These are phyloP conservation scores for Calameuta pallipes DNA, from an alignment of 2,888 invertebrate genomes.

Conservation along the genomic window DNA sequence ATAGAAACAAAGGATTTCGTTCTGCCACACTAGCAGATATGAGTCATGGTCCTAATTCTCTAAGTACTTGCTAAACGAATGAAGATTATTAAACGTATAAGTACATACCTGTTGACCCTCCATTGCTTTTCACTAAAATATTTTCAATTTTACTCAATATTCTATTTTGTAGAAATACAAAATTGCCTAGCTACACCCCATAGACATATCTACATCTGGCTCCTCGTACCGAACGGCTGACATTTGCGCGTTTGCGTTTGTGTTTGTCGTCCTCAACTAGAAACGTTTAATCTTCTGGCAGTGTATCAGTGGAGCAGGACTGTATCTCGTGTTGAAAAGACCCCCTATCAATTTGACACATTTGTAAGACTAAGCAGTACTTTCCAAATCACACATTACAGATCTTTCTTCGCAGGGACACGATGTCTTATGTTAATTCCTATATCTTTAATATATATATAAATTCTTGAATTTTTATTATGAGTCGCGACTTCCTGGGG, in stretches of 20 bases:
- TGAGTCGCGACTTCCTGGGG: background rate
- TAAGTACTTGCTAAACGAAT: background rate
- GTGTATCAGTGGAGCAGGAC: background rate
- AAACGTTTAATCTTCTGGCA: background rate
- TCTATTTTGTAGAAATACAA: background rate
- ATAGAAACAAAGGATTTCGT: background rate
- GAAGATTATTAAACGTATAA: background rate
- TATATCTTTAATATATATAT: background rate
- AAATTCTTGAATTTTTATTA: background rate
- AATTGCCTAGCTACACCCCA: background rate
- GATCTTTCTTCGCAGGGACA: background rate
- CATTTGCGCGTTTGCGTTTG: background rate
- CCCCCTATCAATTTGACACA: background rate
- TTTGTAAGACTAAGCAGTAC: background rate
- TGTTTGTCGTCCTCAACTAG: background rate
- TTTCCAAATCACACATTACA: background rate
- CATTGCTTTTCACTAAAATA: slow-evolving; percentile 29
- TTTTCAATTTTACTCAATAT: background rate
- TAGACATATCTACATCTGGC: background rate
- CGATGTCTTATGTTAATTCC: background rate
- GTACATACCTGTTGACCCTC: slow-evolving; percentile 49
- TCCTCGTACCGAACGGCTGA: background rate
- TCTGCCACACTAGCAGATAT: background rate
- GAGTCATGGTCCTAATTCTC: background rate
- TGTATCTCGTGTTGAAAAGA: background rate